Evolutionary conservation across 2,888 invertebrate genomes (phyloP).

Genomic region (Platynereis dumerilii): DNA sequence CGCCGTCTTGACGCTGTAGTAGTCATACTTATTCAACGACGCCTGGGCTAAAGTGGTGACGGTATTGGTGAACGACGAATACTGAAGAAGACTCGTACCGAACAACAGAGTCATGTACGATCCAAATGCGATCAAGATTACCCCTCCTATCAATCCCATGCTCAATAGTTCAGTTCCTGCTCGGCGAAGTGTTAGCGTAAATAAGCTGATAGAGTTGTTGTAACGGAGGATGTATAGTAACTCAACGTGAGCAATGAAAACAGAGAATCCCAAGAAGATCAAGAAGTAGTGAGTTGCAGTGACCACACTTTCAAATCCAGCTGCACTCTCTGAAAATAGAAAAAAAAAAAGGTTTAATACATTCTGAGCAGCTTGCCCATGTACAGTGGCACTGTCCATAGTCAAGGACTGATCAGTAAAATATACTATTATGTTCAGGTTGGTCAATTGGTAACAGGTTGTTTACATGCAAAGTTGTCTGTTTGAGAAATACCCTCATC

Average conservation of each 20-base stretch:
- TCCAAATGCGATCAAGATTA: background rate
- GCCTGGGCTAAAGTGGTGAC: background rate
- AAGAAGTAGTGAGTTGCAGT: background rate
- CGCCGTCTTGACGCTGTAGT: background rate
- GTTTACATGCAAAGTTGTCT: too few species aligned
- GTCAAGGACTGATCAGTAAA: too few species aligned
- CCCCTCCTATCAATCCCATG: background rate
- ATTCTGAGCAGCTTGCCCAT: too few species aligned
- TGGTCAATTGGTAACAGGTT: too few species aligned
- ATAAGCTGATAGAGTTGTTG: background rate
- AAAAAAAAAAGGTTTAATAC: too few species aligned
- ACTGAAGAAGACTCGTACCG: background rate
- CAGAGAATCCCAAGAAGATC: background rate
- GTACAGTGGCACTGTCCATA: too few species aligned
- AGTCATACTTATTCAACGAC: background rate
- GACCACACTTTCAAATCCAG: background rate
- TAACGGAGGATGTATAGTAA: conserved; percentile 1
- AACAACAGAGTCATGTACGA: background rate
- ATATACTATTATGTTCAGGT: too few species aligned
- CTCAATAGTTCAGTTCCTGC: background rate
- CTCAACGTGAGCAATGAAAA: background rate
- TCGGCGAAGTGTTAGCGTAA: background rate
- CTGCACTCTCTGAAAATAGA: background rate
- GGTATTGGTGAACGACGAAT: background rate
- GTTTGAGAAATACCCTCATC: too few species aligned